A percentile compares a stretch with the other conserved stretches of the same genome.
Evolutionary conservation across 2,113 vertebrate species (phyloP).

Genomic region (Numida meleagris): DNA sequence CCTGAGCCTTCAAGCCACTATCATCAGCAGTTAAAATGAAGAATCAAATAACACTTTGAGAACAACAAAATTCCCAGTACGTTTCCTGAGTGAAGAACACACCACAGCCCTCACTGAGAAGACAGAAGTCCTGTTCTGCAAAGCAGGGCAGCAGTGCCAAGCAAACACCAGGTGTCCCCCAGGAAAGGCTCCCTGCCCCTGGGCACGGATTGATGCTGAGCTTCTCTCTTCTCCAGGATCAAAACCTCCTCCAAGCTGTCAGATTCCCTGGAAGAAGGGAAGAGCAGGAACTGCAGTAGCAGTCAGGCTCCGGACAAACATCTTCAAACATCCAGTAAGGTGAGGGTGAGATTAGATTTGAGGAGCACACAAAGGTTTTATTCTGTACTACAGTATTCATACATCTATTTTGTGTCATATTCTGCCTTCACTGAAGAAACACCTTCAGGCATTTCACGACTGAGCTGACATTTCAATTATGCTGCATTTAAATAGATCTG

Average conservation of each 20-base stretch:
- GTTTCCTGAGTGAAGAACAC: rapidly evolving
- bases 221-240: not conserved
- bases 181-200: rapidly evolving
- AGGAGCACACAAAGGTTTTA: not conserved
- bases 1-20: not conserved
- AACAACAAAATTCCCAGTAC: not conserved
- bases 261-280: not conserved
- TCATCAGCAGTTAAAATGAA: not conserved
- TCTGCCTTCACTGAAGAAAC: slow-evolving; percentile 7
- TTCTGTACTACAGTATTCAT: not conserved
- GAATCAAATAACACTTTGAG: not conserved
- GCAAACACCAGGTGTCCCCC: rapidly evolving
- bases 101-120: rapidly evolving
- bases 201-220: not conserved
- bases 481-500: slow-evolving; percentile 39
- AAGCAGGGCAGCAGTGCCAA: not conserved
- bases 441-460: slow-evolving; percentile 29
- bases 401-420: not conserved
- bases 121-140: not conserved
- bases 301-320: not conserved
- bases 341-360: not conserved
- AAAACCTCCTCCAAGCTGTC: not conserved
- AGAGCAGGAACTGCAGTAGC: not conserved
- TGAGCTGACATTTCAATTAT: slow-evolving; percentile 54
- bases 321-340: not conserved